Base-by-base conservation (phyloP, 2,113 vertebrate genomes). In the Sakesphorus luctuosus region DNA sequence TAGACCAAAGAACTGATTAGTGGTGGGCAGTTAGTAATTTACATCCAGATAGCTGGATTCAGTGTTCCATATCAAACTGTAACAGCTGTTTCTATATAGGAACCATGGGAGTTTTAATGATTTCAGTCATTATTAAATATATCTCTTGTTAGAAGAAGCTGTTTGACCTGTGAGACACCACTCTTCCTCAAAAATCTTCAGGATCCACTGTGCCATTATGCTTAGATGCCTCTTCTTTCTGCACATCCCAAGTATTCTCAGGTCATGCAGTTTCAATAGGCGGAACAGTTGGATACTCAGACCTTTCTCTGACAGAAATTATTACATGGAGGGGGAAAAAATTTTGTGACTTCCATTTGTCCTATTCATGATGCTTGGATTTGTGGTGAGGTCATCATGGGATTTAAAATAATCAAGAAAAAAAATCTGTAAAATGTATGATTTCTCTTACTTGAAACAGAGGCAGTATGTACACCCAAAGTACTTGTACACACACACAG, bases 231-330 rank as follows among this genome's bases (percentile, higher is more conserved):
- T 35, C 24, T 73, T 66, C 33, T 63, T 14, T 68, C 19, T 26
- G 33, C 13, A 5, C 4, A 8, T 47, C 9, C 20, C 44, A 59
- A 1, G 36, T 89, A 7, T 68, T 82, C 29, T 24, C 35, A 59
- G 56, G 58, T 68, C 18, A 11, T 17, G 20, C 49, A 93, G 29
- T 26, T 94, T 49, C 11, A 36, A 9, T 13, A 83, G 13, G 7
- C 33, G 0, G 1, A 76, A 73, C 4, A 11, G 9, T 26, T 73
- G 33, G 18, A 21, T 0, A 0, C 18, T 19, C 36, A 49, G 14
- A 11, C 36, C 28, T 92, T 93, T 88, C 31, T 88, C 2, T 38
- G 24, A 29, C 2, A 5, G 14, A 77, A 46, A 7, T 62, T 73
- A 33, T 40, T 56, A 4, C 24, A 31, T 6, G 21, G 7, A 62